Evolutionary conservation across 2,113 vertebrate species (phyloP).

Genomic region (Ptilorrhoa leucosticta): DNA sequence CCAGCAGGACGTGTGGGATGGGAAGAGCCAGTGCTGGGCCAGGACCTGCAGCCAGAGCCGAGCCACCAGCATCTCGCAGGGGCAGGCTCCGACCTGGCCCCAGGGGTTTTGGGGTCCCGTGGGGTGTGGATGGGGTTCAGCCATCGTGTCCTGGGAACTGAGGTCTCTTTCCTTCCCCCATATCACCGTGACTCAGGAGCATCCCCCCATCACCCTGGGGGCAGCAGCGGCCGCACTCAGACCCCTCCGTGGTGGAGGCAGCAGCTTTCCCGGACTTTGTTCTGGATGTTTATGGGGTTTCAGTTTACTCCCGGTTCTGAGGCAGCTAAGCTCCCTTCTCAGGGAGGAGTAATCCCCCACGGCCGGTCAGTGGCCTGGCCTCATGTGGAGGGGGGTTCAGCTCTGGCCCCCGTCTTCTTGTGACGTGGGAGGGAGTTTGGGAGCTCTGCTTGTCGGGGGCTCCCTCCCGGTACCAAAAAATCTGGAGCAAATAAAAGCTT

Average conservation of each 20-base stretch:
- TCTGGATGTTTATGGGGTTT: slow-evolving; percentile 22
- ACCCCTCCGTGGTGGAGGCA: not conserved
- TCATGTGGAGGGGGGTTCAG: not conserved
- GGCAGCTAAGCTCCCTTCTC: slow-evolving; percentile 5
- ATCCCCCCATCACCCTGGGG: not conserved
- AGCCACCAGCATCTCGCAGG: not conserved
- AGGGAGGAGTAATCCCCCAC: not conserved
- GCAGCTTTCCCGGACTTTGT: slow-evolving; percentile 24
- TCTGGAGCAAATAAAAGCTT: slow-evolving; percentile 6
- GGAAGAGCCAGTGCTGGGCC: not conserved
- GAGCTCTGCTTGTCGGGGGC: not conserved
- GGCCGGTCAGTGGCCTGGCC: not conserved
- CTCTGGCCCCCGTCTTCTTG: not conserved
- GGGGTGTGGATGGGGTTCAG: not conserved
- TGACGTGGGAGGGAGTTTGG: not conserved
- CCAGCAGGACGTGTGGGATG: not conserved
- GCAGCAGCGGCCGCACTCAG: fast-evolving
- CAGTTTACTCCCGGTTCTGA: slow-evolving; percentile 17
- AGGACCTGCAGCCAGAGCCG: not conserved
- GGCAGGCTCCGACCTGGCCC: fast-evolving
- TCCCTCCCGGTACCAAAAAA: not conserved
- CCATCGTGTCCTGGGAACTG: fast-evolving
- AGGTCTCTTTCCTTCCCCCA: not conserved
- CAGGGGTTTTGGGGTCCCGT: fast-evolving
- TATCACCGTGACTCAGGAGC: fast-evolving